These are phyloP conservation scores for Tineola bisselliella DNA, from an alignment of 2,888 invertebrate genomes.

Conservation along the genomic window DNA sequence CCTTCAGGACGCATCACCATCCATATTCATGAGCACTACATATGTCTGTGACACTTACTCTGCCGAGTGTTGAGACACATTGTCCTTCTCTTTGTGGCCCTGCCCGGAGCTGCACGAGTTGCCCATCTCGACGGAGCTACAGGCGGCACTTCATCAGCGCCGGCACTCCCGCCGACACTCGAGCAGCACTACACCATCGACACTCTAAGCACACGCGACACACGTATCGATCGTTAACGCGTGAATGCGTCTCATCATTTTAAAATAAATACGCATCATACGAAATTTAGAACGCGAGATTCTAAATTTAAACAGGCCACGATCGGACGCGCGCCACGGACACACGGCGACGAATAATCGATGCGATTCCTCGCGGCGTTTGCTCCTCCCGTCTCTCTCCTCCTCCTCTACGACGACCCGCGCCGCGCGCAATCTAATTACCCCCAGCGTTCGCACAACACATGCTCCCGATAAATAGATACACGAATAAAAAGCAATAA, in stretches of 20 bases:
- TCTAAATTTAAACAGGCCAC: constrained; percentile 27
- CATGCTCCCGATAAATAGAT: neutral
- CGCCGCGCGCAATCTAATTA: constrained; percentile 42
- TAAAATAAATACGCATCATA: constrained; percentile 6
- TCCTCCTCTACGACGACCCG: constrained; percentile 15
- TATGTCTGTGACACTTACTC: constrained; percentile 69
- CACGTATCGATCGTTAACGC: constrained; percentile 19
- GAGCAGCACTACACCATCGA: constrained; percentile 25
- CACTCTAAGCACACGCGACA: constrained; percentile 30
- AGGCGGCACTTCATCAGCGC: constrained; percentile 21
- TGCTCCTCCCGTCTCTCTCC: constrained; percentile 19
- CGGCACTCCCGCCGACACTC: constrained; percentile 16
- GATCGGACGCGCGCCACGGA: constrained; percentile 3
- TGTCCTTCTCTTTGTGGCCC: constrained; percentile 83
- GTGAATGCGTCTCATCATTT: constrained; percentile 23
- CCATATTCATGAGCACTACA: constrained; percentile 21
- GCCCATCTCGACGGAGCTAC: constrained; percentile 68
- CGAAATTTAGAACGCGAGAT: constrained; percentile 19
- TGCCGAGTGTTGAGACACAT: constrained; percentile 80
- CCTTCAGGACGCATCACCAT: constrained; percentile 44
- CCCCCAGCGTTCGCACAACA: constrained; percentile 39
- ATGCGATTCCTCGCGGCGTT: constrained; percentile 33
- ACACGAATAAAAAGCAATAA: neutral
- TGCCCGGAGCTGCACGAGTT: constrained; percentile 84
- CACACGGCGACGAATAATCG: constrained; percentile 53